Conservation (phyloP, 2,113 vertebrate genomes). For the Enhydra lutris region DNA sequence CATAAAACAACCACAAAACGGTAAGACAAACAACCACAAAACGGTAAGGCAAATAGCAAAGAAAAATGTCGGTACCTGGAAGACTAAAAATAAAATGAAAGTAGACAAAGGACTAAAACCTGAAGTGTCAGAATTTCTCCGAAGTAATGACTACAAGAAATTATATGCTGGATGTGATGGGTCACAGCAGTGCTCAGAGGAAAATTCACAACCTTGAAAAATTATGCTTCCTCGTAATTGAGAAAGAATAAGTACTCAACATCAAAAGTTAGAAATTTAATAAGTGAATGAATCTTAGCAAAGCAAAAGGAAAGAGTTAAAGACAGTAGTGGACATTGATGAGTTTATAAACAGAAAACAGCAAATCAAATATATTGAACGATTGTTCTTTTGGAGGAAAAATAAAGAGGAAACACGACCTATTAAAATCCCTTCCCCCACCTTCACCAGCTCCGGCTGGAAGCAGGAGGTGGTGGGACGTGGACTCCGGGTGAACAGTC, state of each 20-base stretch:
- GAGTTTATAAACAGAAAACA: not conserved
- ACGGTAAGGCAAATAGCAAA: not conserved
- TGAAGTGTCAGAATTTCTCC: not conserved
- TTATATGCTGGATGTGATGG: not conserved
- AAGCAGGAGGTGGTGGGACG: fast-evolving
- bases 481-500: not conserved
- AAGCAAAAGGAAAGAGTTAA: not conserved
- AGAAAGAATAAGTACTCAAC: not conserved
- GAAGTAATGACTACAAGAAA: not conserved
- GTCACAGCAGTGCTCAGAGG: not conserved
- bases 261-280: not conserved
- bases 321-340: not conserved
- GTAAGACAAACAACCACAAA: not conserved
- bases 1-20: not conserved
- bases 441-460: too few species aligned
- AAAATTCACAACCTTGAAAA: not conserved
- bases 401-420: not conserved
- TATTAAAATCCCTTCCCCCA: not conserved
- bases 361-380: not conserved
- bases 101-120: not conserved
- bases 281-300: not conserved
- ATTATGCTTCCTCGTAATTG: not conserved
- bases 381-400: not conserved
- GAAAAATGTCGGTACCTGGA: not conserved
- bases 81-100: not conserved